phyloP scores from a whole-genome alignment of 2,797 vertebrate genomes.

The Macropus fuliginosus region DNA sequence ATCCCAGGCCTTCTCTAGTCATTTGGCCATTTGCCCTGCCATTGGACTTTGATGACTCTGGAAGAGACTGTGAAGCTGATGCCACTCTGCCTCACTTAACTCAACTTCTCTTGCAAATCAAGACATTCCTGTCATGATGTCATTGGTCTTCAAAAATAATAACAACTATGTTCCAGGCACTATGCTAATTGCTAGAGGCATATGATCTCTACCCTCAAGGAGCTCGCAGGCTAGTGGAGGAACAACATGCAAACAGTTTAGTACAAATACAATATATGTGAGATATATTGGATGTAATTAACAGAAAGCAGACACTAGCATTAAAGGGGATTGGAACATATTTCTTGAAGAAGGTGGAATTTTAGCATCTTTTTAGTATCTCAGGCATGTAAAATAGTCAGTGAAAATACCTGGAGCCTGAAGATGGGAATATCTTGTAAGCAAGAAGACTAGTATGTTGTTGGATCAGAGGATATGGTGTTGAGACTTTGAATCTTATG shows the following conservation, averaged over 20 bases:
- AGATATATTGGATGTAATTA: not conserved
- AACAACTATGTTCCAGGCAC: not conserved
- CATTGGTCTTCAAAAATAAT: not conserved
- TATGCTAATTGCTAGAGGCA: not conserved
- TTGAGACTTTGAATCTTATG: not conserved
- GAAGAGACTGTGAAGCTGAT: too few relatives aligned
- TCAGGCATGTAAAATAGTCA: too few relatives aligned
- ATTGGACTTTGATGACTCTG: too few relatives aligned
- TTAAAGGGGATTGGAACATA: not conserved
- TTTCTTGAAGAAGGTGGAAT: not conserved
- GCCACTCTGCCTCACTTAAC: not conserved
- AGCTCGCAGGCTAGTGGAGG: not conserved
- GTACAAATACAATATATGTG: not conserved
- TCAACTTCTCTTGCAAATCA: not conserved
- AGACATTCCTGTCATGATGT: not conserved
- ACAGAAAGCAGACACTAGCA: not conserved
- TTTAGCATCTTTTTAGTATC: not conserved
- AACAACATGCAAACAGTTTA: too few relatives aligned
- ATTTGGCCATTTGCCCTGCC: not conserved
- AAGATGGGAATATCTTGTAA: not conserved
- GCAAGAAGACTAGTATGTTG: not conserved
- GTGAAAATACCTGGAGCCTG: not conserved
- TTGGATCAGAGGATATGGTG: not conserved
- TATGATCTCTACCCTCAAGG: not conserved
- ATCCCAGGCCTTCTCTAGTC: not conserved